Percentiles rank a stretch among this genome's conserved stretches.
phyloP scores from a whole-genome alignment of 2,113 vertebrate genomes.

The Bucco capensis region DNA sequence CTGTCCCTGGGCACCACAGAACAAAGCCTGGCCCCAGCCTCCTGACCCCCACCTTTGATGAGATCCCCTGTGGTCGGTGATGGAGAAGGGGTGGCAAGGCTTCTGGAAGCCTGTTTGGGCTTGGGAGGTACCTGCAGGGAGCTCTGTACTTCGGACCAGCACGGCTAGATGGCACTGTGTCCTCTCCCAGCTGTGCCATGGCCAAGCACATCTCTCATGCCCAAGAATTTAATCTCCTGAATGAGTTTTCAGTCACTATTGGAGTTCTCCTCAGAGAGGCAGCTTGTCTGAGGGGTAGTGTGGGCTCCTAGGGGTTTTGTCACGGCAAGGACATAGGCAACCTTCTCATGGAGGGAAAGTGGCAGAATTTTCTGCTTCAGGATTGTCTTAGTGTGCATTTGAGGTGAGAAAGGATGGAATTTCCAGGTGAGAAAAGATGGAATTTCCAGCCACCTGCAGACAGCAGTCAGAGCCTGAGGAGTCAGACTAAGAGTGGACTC shows the following conservation, averaged over 20 bases:
- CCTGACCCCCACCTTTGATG: too few relatives aligned
- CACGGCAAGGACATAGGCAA: not conserved
- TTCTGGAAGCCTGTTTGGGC: not conserved
- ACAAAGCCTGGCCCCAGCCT: too few relatives aligned
- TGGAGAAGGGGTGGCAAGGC: not conserved
- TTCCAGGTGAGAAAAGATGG: not conserved
- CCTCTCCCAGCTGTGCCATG: not conserved
- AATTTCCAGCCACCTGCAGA: not conserved
- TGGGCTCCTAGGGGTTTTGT: not conserved
- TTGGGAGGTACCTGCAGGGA: not conserved
- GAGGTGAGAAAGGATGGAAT: not conserved
- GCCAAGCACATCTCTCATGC: not conserved
- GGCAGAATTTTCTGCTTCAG: not conserved
- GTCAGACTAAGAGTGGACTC: not conserved
- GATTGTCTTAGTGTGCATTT: not conserved
- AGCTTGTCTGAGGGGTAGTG: not conserved
- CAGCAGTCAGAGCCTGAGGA: not conserved
- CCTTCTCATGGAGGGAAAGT: not conserved
- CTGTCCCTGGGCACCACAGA: too few relatives aligned
- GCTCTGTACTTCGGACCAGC: not conserved
- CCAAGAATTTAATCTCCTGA: not conserved
- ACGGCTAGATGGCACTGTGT: constrained; percentile 63
- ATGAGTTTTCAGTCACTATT: not conserved
- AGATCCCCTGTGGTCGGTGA: too few relatives aligned
- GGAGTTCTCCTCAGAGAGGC: not conserved